Conservation (phyloP, 2,888 invertebrate species). For the Alviniconcha strummeri region DNA sequence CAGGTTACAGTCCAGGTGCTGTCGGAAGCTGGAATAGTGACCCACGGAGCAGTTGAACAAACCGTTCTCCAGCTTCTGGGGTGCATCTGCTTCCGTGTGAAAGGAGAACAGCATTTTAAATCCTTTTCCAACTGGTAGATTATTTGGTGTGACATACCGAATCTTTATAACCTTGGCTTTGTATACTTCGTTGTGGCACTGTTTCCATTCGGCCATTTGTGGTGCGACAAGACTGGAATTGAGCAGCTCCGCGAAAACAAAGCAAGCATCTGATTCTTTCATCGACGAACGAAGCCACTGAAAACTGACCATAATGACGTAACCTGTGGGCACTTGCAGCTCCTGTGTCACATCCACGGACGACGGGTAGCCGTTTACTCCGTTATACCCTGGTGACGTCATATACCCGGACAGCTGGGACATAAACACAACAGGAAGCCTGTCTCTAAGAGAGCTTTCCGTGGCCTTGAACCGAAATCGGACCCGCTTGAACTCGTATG, state of each 20-base stretch:
- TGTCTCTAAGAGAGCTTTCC: too few relatives aligned
- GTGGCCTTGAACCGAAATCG: too few relatives aligned
- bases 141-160: too few relatives aligned
- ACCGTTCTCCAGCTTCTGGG: background rate
- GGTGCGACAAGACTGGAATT: background rate
- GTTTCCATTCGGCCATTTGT: background rate
- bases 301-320: background rate
- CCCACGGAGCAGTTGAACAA: constrained; percentile 15
- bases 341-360: too few relatives aligned
- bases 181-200: background rate
- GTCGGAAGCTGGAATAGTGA: background rate
- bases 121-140: too few relatives aligned
- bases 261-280: background rate
- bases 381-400: too few relatives aligned
- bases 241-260: background rate
- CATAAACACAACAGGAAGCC: too few relatives aligned
- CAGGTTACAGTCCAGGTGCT: constrained; percentile 20
- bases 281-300: background rate
- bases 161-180: background rate
- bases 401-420: too few relatives aligned
- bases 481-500: too few relatives aligned
- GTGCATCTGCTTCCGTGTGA: background rate
- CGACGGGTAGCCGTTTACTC: too few relatives aligned
- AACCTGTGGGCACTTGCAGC: background rate
- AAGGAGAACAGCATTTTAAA: background rate